phyloP scores from a whole-genome alignment of 2,113 vertebrate species.

The Rattus norvegicus region GRCr8 NC_086024.1:146180501-146181000 shows the following conservation, averaged over 20 bases:
- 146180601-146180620: not conserved
- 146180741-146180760: not conserved
- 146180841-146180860: not conserved
- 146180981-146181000: not conserved
- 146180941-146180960: not conserved
- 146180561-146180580: not conserved
- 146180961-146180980: not conserved
- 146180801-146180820: not conserved
- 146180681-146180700: not conserved
- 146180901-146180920: not conserved
- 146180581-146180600: not conserved
- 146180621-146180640: not conserved
- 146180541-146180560: not conserved
- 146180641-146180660: not conserved
- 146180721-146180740: not conserved
- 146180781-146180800: not conserved
- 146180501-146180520: not conserved
- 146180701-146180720: not conserved
- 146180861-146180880: not conserved
- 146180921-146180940: not conserved
- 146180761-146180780: conserved; percentile 17
- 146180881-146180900: not conserved
- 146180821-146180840: not conserved
- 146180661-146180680: not conserved
- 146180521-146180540: conserved; percentile 27